Evolutionary conservation across 2,113 vertebrate genomes (phyloP).

Genomic region (Machaerirhynchus nigripectus): DNA sequence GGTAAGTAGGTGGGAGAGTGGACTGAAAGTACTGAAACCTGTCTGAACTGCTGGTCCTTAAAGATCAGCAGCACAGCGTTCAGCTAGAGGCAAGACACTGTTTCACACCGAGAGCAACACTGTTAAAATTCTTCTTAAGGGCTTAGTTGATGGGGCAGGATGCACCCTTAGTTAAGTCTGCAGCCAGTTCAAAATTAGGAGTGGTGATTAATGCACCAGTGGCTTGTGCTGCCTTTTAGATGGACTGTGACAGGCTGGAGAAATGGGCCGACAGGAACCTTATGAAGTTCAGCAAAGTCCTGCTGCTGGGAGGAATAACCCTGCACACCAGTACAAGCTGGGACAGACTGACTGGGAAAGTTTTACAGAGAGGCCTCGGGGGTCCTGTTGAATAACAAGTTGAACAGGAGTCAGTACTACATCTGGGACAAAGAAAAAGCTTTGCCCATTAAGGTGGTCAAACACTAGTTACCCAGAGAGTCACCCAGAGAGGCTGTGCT

Average conservation of each 20-base stretch:
- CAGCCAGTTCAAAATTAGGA: not conserved
- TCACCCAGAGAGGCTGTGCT: not conserved
- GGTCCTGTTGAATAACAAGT: not conserved
- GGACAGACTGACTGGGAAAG: not conserved
- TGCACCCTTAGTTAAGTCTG: not conserved
- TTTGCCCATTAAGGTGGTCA: not conserved
- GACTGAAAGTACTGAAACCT: not conserved
- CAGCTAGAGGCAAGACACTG: not conserved
- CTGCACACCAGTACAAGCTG: not conserved
- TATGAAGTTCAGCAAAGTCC: not conserved
- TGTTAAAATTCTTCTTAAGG: not conserved
- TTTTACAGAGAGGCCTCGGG: not conserved
- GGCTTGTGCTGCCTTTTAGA: not conserved
- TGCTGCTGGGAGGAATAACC: not conserved
- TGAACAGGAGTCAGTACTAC: not conserved
- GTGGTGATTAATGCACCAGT: not conserved
- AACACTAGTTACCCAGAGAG: not conserved
- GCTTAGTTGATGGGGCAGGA: not conserved
- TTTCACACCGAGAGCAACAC: not conserved
- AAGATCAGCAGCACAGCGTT: not conserved
- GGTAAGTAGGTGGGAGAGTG: not conserved
- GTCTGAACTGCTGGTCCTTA: not conserved
- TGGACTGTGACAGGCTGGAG: not conserved
- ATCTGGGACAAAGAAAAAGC: not conserved
- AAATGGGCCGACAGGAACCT: not conserved